A percentile compares a stretch with the other conserved stretches of the same genome.
These are phyloP conservation scores for Chiloscyllium plagiosum DNA, from an alignment of 2,113 vertebrate species.

Conservation along the genomic window DNA sequence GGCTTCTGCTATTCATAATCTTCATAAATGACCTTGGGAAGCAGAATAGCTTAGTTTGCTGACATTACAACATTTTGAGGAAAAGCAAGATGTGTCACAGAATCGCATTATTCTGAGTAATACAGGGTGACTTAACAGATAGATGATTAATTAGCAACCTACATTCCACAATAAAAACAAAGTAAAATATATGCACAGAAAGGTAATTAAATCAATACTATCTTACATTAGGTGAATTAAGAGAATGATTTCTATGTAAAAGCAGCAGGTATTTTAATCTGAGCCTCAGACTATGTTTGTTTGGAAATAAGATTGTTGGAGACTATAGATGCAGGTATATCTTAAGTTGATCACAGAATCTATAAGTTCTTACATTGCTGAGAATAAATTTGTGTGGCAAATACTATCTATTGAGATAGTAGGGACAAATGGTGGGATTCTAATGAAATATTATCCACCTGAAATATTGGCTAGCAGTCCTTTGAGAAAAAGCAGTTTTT, in stretches of 20 bases:
- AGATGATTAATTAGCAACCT: background rate
- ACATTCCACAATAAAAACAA: background rate
- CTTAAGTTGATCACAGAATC: background rate
- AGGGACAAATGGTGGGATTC: background rate
- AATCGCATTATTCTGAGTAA: background rate
- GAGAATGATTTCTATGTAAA: background rate
- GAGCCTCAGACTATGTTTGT: background rate
- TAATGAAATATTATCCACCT: background rate
- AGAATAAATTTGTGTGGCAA: background rate
- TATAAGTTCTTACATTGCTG: background rate
- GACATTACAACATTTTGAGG: conserved; percentile 11
- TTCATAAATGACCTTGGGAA: conserved; percentile 35
- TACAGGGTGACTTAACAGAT: background rate
- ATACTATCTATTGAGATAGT: background rate
- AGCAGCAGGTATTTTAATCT: background rate
- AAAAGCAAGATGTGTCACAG: background rate
- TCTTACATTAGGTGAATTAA: background rate
- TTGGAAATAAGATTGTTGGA: background rate
- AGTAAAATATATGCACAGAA: background rate
- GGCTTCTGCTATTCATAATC: conserved; percentile 37
- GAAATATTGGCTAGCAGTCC: background rate
- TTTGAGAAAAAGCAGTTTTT: too few relatives aligned
- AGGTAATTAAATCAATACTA: background rate
- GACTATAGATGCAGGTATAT: background rate
- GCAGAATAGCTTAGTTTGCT: conserved; percentile 16